Conservation (phyloP, 1,140 invertebrate genomes). For the Phthorimaea operculella region DNA sequence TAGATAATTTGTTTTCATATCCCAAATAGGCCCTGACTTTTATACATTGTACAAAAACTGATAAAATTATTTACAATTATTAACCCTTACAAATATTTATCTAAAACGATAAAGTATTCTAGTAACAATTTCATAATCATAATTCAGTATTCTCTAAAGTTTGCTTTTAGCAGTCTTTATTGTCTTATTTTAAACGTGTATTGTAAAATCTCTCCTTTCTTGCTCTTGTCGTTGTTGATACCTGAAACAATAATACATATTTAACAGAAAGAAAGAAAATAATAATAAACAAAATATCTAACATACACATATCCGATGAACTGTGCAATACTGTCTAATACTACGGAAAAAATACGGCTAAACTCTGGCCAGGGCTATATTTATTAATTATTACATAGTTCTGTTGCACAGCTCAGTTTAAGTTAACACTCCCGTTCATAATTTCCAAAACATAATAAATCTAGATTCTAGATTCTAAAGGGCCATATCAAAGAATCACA, state of each 20-base stretch:
- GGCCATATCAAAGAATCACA: no score
- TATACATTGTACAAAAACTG: conserved; percentile 19
- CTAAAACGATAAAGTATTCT: conserved; percentile 15
- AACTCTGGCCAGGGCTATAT: no score
- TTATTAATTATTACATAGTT: no score
- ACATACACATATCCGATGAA: no score
- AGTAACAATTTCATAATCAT: conserved; percentile 36
- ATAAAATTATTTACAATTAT: conserved; percentile 19
- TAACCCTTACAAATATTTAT: conserved; percentile 3
- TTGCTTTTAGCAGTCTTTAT: conserved; percentile 59
- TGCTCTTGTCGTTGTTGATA: conserved; percentile 72
- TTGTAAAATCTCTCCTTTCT: conserved; percentile 72
- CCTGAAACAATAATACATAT: conserved; percentile 52
- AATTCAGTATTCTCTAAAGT: conserved; percentile 20
- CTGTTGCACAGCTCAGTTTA: no score
- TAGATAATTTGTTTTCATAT: neutral
- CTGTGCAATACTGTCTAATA: no score
- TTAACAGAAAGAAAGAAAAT: no score
- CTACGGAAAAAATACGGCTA: no score
- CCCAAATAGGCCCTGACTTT: conserved; percentile 17
- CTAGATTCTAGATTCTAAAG: no score
- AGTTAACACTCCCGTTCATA: no score
- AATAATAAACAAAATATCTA: no score
- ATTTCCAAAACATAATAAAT: no score
- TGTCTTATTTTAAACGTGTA: conserved; percentile 70